Evolutionary conservation across 2,797 vertebrate species (phyloP).

Genomic region (Eulemur albifrons): DNA sequence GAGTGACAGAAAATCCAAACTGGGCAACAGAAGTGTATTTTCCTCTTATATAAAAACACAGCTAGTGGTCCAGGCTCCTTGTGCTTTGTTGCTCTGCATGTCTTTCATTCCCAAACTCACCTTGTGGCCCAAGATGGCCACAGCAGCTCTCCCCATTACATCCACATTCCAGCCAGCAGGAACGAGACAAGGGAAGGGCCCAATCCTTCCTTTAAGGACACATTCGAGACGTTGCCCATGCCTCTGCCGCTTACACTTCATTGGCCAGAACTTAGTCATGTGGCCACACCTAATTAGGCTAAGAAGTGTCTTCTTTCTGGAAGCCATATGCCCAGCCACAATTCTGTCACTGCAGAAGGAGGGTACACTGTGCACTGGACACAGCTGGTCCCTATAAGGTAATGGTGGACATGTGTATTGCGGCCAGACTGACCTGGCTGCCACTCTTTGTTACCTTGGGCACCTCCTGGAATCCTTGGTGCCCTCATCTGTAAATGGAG

Average conservation of each 20-base stretch:
- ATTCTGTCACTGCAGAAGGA: background rate
- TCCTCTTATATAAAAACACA: background rate
- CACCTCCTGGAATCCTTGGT: background rate
- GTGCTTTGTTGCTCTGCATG: too few relatives aligned
- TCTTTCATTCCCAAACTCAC: background rate
- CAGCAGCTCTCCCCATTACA: background rate
- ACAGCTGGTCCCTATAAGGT: background rate
- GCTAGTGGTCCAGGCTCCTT: background rate
- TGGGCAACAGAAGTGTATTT: background rate
- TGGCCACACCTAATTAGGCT: background rate
- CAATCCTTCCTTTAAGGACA: background rate
- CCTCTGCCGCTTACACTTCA: background rate
- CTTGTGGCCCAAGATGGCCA: background rate
- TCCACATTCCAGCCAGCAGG: background rate
- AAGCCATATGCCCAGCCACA: background rate
- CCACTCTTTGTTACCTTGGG: background rate
- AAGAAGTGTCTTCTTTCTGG: background rate
- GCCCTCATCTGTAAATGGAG: background rate
- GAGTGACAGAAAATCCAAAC: background rate
- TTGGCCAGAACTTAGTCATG: background rate
- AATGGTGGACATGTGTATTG: rapidly evolving
- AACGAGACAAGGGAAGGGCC: background rate
- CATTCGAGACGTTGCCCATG: background rate
- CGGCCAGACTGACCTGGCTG: background rate
- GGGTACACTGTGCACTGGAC: background rate